Percentiles rank a stretch among this genome's conserved stretches.
Evolutionary conservation across 2,888 invertebrate genomes (phyloP).

Genomic region (Drosophila ustulata): DNA sequence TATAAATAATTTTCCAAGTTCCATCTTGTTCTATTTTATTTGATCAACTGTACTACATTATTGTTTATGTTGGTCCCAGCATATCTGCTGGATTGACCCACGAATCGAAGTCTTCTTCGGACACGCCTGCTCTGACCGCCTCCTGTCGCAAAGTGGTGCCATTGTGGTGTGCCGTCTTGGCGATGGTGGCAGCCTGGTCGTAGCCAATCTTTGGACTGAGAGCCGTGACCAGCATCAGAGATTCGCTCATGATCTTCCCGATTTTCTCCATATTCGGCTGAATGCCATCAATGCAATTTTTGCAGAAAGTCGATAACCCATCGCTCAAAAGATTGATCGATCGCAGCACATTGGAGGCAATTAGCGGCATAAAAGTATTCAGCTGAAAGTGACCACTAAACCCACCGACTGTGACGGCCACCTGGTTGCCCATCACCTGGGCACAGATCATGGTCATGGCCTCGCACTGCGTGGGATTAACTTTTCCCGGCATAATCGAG

Average conservation of each 20-base stretch:
- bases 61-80: conserved; percentile 20
- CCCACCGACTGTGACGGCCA: conserved; percentile 95
- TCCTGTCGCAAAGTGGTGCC: conserved; percentile 93
- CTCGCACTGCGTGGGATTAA: conserved; percentile 99
- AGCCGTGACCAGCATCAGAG: conserved; percentile 98
- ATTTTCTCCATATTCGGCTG: conserved; percentile 91
- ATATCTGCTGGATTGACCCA: conserved; percentile 88
- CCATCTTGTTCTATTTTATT: neutral
- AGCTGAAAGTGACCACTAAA: conserved; percentile 98
- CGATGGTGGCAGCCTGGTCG: conserved; percentile 96
- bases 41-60: neutral
- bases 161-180: conserved; percentile 97
- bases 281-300: conserved; percentile 93
- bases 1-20: neutral
- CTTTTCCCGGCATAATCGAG: conserved; percentile 99
- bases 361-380: conserved; percentile 99
- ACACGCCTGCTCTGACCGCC: conserved; percentile 94
- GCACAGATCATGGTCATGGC: conserved; percentile 98
- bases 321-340: conserved; percentile 94
- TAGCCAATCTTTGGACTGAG: conserved; percentile 98
- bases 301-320: conserved; percentile 91
- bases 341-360: conserved; percentile 95
- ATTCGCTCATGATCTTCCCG: conserved; percentile 92
- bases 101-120: conserved; percentile 92
- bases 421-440: conserved; percentile 99